Evolutionary conservation across 2,113 vertebrate genomes (phyloP), one percentile per base, ranked within the genome.

Genomic region (Elanoides forficatus): DNA sequence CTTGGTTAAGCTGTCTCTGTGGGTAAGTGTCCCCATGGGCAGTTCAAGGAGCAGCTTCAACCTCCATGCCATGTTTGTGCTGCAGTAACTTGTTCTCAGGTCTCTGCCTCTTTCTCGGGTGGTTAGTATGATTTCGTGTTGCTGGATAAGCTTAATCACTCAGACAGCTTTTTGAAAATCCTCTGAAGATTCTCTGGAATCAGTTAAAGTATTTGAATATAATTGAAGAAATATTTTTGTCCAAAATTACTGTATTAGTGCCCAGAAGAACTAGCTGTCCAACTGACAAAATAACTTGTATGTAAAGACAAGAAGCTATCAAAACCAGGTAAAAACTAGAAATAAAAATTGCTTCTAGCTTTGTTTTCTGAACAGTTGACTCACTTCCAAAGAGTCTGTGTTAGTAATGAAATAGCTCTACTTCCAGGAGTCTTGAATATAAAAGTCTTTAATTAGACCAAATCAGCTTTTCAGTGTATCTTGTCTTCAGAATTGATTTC

Each of bases 141-240:
- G 36, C 73, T 93, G 60, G 43, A 71, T 82, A 52, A 92, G 56
- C 43, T 95, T 68, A 73, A 66, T 70, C 21, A 80, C 25, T 4
- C 25, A 47, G 59, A 26, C 55, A 73, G 30, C 50, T 81, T 55
- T 83, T 60, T 47, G n/a, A 86, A 94, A 90, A 66, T 68, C 15
- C 63, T 96, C 63, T 81, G 45, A 67, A 60, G 81, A 75, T 89
- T 55, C 47, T 81, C 47, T 93, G 48, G 56, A 52, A 91, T 79
- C n/a, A 87, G 47, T 91, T 93, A 79, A 93, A 93, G 43, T 89
- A 75, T 42, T 87, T 84, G n/a, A 88, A 81, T 17, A n/a, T 93
- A 66, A 88, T 9, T 81, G 79, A 91, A 93, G 48, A 86, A 74
- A 22, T 78, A 23, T 27, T 78, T 94, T 81, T 95, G 56, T 78